Evolutionary conservation across 2,113 vertebrate species (phyloP).

Genomic region (Hipposideros armiger): DNA sequence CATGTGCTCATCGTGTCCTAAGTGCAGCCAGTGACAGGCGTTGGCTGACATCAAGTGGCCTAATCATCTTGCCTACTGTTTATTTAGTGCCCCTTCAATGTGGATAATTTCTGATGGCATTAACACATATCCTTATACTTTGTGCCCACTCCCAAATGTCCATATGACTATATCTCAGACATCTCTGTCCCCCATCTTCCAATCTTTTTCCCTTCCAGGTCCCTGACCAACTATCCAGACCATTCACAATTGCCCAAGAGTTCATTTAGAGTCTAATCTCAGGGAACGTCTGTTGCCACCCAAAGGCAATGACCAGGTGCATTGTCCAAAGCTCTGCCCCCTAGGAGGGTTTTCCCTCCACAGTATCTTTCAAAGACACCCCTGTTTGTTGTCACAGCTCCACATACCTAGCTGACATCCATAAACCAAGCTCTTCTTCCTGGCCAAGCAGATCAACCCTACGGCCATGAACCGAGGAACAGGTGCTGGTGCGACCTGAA

Average conservation of each 20-base stretch:
- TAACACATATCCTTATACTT: not conserved
- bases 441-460: not conserved
- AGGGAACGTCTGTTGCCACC: not conserved
- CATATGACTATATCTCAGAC: not conserved
- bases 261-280: not conserved
- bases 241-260: not conserved
- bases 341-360: not conserved
- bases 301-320: not conserved
- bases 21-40: too few relatives aligned
- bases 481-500: not conserved
- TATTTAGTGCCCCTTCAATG: not conserved
- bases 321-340: not conserved
- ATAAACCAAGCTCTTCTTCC: not conserved
- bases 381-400: rapidly evolving
- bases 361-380: not conserved
- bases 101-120: not conserved
- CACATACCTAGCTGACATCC: not conserved
- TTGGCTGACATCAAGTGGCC: too few relatives aligned
- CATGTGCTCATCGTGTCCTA: too few relatives aligned
- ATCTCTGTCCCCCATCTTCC: not conserved
- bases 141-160: not conserved
- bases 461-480: not conserved
- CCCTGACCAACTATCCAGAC: not conserved
- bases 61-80: not conserved
- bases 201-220: not conserved